Percentiles rank a stretch among this genome's conserved stretches.
phyloP scores from a whole-genome alignment of 2,888 invertebrate genomes.

The Chymomyza procnemis region DNA sequence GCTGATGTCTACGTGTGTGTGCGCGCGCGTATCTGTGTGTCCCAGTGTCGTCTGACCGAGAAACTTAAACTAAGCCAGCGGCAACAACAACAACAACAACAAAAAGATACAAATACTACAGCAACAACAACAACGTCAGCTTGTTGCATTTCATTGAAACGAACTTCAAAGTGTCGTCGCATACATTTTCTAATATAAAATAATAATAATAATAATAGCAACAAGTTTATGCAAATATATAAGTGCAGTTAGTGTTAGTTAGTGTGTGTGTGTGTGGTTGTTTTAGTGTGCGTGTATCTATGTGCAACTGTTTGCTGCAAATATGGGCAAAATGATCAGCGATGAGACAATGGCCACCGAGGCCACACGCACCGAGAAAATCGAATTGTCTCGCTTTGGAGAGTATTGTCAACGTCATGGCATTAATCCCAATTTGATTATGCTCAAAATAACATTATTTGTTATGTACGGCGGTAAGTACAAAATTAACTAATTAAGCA shows the following conservation, averaged over 20 bases:
- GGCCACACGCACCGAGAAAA: conserved; percentile 60
- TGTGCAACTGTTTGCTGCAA: neutral
- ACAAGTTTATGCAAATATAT: conserved; percentile 32
- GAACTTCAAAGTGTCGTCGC: conserved; percentile 63
- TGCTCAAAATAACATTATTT: conserved; percentile 89
- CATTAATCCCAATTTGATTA: conserved; percentile 88
- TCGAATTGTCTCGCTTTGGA: conserved; percentile 73
- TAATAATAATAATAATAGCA: conserved; percentile 13
- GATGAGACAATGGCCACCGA: conserved; percentile 69
- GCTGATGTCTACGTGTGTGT: conserved; percentile 3
- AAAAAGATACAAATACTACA: no score
- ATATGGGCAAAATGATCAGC: conserved; percentile 72
- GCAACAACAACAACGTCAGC: conserved; percentile 12
- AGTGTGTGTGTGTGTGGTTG: conserved; percentile 12
- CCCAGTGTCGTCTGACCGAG: conserved; percentile 63
- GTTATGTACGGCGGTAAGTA: conserved; percentile 88
- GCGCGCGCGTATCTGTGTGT: conserved; percentile 23
- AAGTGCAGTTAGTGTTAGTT: neutral
- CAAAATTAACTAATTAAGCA: neutral
- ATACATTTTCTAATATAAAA: conserved; percentile 4
- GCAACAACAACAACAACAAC: neutral
- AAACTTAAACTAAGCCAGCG: conserved; percentile 54
- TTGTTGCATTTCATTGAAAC: conserved; percentile 59
- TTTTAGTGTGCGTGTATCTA: conserved; percentile 3
- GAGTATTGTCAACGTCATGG: conserved; percentile 79